A percentile compares a stretch with the other conserved stretches of the same genome.
Conservation (phyloP, 1,140 invertebrate genomes). For the Cotesia glomerata region DNA sequence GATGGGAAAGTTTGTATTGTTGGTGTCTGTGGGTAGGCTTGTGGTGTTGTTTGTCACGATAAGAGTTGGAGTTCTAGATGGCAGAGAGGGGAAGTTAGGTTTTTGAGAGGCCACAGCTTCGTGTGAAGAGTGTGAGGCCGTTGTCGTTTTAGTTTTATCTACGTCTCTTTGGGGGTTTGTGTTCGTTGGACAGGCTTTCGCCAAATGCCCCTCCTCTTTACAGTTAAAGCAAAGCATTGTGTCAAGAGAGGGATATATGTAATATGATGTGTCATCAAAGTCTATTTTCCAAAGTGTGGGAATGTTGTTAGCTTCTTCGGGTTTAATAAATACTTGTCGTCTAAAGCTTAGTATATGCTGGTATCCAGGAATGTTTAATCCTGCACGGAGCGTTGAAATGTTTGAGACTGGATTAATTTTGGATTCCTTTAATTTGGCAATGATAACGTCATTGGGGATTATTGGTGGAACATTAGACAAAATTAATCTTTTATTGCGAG, state of each 20-base stretch:
- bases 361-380: not conserved
- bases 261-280: not conserved
- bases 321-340: slow-evolving; percentile 6
- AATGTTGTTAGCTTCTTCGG: not conserved
- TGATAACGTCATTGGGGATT: slow-evolving; percentile 4
- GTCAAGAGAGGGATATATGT: not conserved
- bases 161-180: not conserved
- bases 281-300: not conserved
- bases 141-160: too few species aligned
- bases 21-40: not conserved
- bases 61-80: not conserved
- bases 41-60: not conserved
- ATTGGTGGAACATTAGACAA: slow-evolving; percentile 17
- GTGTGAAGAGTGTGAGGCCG: not conserved
- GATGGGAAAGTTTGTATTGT: not conserved
- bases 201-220: not conserved
- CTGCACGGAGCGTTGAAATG: slow-evolving; percentile 6
- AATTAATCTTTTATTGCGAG: slow-evolving; percentile 12
- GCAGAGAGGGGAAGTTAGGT: not conserved
- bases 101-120: not conserved
- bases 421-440: not conserved
- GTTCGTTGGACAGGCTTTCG: not conserved
- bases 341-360: slow-evolving; percentile 20
- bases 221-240: not conserved
- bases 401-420: slow-evolving; percentile 1